Evolutionary conservation across 2,113 vertebrate species (phyloP), one percentile per base, ranked within the genome.

Genomic region (Callipepla squamata): DNA sequence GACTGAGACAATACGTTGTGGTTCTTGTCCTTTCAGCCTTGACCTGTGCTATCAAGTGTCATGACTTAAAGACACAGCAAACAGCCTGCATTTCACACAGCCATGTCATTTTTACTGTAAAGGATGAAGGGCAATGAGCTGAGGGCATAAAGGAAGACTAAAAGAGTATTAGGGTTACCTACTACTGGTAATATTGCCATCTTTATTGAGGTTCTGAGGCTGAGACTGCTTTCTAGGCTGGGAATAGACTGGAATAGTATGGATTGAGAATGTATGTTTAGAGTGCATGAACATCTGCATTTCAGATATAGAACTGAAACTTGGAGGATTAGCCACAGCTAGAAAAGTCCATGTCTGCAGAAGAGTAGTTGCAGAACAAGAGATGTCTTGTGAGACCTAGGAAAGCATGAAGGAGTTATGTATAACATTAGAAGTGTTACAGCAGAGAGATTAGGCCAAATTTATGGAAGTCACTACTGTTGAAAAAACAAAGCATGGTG

Each of bases 71-170:
- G n/a, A 9, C 25, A 9, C 59, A 38, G 45, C 30, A 26, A 6
- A 85, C 28, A 10, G 23, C 28, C 18, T 79, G 62, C 8, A 11
- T 82, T n/a, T 69, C 53, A 16, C 19, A 18, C 36, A 34, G 2
- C 58, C 17, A 6, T 1, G 7, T 38, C 1, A 0, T 20, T 72
- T 59, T 25, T 83, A 11, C 23, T 8, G 2, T 6, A 40, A 70
- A 21, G 28, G 40, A 12, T 18, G 45, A 89, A 19, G 25, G 76
- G 62, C 50, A 77, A 20, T 1, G 23, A 80, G 36, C 13, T 19
- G 36, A 50, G 23, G 36, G 15, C 4, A 22, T 4, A 30, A 34
- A 22, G 32, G 72, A 74, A n/a, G 22, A 62, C n/a, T 10, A 42
- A 14, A 34, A 34, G 32, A 44, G 7, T 4, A 6, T 44, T 19